phyloP scores from a whole-genome alignment of 2,888 invertebrate species.

The Acronicta psi region DNA sequence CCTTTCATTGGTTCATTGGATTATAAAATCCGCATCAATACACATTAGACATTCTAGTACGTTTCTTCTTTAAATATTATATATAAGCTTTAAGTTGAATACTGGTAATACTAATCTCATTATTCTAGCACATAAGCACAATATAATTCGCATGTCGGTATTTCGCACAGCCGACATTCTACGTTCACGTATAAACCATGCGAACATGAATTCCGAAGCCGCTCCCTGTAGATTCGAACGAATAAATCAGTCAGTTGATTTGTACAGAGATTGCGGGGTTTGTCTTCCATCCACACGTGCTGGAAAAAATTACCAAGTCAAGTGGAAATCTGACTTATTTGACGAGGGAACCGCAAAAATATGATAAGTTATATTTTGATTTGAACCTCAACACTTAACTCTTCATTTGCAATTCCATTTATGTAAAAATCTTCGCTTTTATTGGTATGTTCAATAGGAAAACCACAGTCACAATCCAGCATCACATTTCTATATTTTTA shows the following conservation, averaged over 20 bases:
- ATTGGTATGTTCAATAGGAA: constrained; percentile 29
- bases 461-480: constrained; percentile 31
- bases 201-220: constrained; percentile 36
- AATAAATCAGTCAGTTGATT: constrained; percentile 53
- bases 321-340: constrained; percentile 29
- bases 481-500: constrained; percentile 48
- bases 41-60: neutral
- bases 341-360: constrained; percentile 32
- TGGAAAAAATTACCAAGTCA: constrained; percentile 43
- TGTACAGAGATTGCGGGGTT: constrained; percentile 40
- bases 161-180: constrained; percentile 24
- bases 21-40: neutral
- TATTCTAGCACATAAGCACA: constrained; percentile 25
- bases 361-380: constrained; percentile 45
- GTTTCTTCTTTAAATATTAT: constrained; percentile 1
- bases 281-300: constrained; percentile 30
- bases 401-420: constrained; percentile 31
- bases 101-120: constrained; percentile 28
- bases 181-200: constrained; percentile 21
- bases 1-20: neutral
- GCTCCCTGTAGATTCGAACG: constrained; percentile 30
- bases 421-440: constrained; percentile 9
- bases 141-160: constrained; percentile 26
- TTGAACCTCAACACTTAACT: constrained; percentile 27
- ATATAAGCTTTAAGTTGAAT: neutral